Base-by-base conservation (phyloP, 2,113 vertebrate species). In the Hemibagrus wyckioides region DNA sequence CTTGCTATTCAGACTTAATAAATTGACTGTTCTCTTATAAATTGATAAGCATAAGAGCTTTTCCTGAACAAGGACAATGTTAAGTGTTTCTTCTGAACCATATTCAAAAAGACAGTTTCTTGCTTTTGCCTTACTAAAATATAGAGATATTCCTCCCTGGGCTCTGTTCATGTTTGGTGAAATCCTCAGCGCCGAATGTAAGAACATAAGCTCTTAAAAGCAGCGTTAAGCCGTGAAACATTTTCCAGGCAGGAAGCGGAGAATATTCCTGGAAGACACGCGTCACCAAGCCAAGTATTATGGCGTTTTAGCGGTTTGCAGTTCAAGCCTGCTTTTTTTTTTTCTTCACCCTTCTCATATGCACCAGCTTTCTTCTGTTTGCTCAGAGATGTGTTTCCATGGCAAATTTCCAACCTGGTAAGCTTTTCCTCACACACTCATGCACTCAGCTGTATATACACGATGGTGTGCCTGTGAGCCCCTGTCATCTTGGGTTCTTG, bases 321-420 rank as follows among this genome's bases (percentile, higher is more conserved):
- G 19, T 44, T 85, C 39, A 48, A 76, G 69, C 56, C 36, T 59
- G 50, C 33, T 85, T 30, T 85, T n/a, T 84, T 61, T 36, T 15
- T 79, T 23, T 50, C 21, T n/a, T n/a, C n/a, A n/a, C n/a, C n/a
- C n/a, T 30, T 48, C 54, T 85, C 73, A 85, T 77, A 59, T 79
- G 71, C 39, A 17, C 33, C 10, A 28, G 39, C 57, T 67, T 86
- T 52, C 41, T 50, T 52, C 14, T 65, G 84, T 80, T 86, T 79
- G n/a, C 80, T 63, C 57, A 86, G 75, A 67, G 59, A 76, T 79
- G 75, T 86, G 77, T 86, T 86, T 85, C 84, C 59, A 86, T 86
- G 75, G 84, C 63, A 23, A 85, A 59, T 86, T 86, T 76, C 84
- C 75, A 86, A 79, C 21, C 41, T 79, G 84, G 56, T 67, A 33